A percentile compares a stretch with the other conserved stretches of the same genome.
These are phyloP conservation scores for Podarcis raffonei DNA, from an alignment of 2,113 vertebrate species.

Conservation along the genomic window DNA sequence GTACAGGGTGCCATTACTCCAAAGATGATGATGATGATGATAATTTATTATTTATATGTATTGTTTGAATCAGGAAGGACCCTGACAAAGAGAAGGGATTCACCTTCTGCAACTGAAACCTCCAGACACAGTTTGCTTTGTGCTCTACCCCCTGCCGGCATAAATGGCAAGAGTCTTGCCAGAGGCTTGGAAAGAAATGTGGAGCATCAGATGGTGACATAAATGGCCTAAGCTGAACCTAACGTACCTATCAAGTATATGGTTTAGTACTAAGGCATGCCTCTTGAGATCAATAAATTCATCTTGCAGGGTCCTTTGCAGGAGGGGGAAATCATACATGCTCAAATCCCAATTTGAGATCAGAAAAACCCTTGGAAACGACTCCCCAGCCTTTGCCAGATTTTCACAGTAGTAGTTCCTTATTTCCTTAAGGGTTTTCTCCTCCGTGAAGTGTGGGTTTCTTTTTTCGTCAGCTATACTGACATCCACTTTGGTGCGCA, in stretches of 20 bases:
- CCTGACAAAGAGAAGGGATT: too few species aligned
- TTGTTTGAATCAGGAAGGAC: too few species aligned
- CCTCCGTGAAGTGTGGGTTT: background rate
- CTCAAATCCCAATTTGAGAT: constrained; percentile 45
- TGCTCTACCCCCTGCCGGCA: too few species aligned
- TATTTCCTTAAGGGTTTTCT: constrained; percentile 17
- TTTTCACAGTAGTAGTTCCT: constrained; percentile 35
- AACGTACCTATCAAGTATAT: too few species aligned
- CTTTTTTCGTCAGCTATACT: background rate
- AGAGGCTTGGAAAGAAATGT: too few species aligned
- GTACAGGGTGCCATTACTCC: too few species aligned
- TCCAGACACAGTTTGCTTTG: too few species aligned
- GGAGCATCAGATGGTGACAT: too few species aligned
- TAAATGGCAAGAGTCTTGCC: too few species aligned
- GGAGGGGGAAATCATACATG: constrained; percentile 48
- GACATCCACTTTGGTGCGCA: constrained; percentile 63
- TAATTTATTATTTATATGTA: too few species aligned
- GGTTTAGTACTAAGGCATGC: constrained; percentile 39
- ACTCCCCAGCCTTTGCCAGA: constrained; percentile 24
- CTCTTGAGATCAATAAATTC: constrained; percentile 52
- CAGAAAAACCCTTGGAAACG: constrained; percentile 51
- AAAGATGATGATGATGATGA: rapidly evolving
- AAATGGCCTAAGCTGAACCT: too few species aligned
- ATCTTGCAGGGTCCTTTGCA: constrained; percentile 32
- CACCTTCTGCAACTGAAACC: too few species aligned